Base-by-base conservation (phyloP, 2,113 vertebrate genomes). In the Cervus canadensis region DNA sequence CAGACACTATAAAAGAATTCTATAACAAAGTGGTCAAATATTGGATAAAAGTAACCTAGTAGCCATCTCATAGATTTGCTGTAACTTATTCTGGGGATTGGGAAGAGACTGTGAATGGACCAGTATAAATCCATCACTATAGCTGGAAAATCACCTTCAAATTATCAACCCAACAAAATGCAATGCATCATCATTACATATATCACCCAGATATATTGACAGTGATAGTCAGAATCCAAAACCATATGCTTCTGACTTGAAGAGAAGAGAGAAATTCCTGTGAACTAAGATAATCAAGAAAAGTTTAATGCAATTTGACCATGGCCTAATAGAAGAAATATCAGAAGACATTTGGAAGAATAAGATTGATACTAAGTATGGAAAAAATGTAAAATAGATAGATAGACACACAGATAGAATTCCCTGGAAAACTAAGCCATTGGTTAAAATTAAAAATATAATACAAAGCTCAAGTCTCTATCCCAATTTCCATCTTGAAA, bases 61-160 rank as follows among this genome's bases (percentile, higher is more conserved):
- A 48, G n/a, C 85, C 30, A 95, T 45, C 17, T 92, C 54, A 86
- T 13, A 89, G 50, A 93, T 60, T 14, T 56, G n/a, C 25, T 94
- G 28, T 54, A 67, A 82, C 85, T 92, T 92, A 76, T 97, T 90
- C n/a, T 76, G 91, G 30, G 96, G 78, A 81, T 28, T 62, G 87
- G 45, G 59, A 87, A 91, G 54, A 94, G 9, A 60, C 83, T 62
- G 28, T 78, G 45, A 21, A 19, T 96, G 7, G 25, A 76, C 74
- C 78, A 74, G 82, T 84, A 74, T 48, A 91, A 89, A 93, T 62
- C 26, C 50, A 81, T 96, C 57, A 89, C 25, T 48, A 52, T 8
- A 48, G 13, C 60, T 91, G 50, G 57, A 91, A 96, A 90, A 74
- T 16, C 84, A 87, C 40, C 26, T 81, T 91, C n/a, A 78, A 36